Percentiles rank a stretch among this genome's conserved stretches.
These are phyloP conservation scores for Lucinisca nassula DNA, from an alignment of 2,888 invertebrate genomes.

Conservation along the genomic window DNA sequence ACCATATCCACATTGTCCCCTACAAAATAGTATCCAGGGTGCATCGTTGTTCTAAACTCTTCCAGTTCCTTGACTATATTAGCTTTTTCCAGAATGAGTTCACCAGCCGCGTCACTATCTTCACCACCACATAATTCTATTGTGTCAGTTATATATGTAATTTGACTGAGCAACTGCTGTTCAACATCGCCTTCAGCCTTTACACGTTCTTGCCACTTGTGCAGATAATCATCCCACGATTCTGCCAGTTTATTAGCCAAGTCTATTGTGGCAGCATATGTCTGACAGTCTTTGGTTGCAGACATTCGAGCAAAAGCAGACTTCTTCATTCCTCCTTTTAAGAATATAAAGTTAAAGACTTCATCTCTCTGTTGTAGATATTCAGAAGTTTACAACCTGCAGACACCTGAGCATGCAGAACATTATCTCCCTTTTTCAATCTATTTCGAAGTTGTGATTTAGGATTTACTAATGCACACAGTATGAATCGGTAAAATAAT, in stretches of 20 bases:
- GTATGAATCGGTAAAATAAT: background rate
- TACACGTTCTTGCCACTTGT: background rate
- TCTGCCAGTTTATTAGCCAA: background rate
- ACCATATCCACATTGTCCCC: slow-evolving; percentile 64
- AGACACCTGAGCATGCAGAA: slow-evolving; percentile 8
- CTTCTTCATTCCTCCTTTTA: background rate
- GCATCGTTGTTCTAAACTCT: slow-evolving; percentile 33
- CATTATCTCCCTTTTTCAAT: background rate
- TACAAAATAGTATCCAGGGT: slow-evolving; percentile 60
- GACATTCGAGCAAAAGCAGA: background rate
- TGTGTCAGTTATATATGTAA: background rate
- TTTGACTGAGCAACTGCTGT: background rate
- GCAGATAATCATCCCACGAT: background rate
- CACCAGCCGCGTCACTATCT: background rate
- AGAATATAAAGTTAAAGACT: background rate
- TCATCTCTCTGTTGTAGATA: slow-evolving; percentile 9
- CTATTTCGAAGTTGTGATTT: background rate
- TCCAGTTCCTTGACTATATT: background rate
- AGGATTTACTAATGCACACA: background rate
- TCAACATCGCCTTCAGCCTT: background rate
- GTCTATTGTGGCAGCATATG: background rate
- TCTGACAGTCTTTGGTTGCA: background rate
- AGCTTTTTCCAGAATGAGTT: background rate
- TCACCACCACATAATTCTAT: background rate
- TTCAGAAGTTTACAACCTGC: slow-evolving; percentile 13